Conservation (phyloP, 1,140 invertebrate genomes). For the Mactra quadrangularis region DNA sequence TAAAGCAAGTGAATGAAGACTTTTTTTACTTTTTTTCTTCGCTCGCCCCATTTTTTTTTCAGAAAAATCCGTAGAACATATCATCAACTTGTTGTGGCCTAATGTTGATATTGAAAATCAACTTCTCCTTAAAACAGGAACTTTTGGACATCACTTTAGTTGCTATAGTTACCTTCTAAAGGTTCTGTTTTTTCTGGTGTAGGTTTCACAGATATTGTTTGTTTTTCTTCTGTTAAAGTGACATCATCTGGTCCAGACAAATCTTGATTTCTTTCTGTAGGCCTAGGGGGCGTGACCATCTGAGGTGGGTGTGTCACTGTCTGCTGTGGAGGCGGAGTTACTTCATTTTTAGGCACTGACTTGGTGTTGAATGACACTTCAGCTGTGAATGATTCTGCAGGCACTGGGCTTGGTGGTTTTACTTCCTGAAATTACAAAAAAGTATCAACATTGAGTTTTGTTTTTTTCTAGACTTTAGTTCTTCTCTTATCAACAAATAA, state of each 20-base stretch:
- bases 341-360: neutral
- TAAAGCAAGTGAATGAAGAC: too few relatives aligned
- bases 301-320: constrained; percentile 3
- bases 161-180: neutral
- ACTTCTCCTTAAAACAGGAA: too few relatives aligned
- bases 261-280: constrained; percentile 1
- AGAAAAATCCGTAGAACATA: too few relatives aligned
- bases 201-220: constrained; percentile 26
- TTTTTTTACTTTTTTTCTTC: too few relatives aligned
- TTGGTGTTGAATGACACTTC: neutral
- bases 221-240: constrained; percentile 40
- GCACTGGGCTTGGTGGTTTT: constrained; percentile 35
- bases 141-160: too few relatives aligned
- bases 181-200: neutral
- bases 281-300: constrained; percentile 4
- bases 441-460: too few relatives aligned
- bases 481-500: constrained; percentile 25
- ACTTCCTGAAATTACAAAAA: too few relatives aligned
- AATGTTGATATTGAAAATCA: too few relatives aligned
- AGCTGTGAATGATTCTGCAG: constrained; percentile 13
- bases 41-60: too few relatives aligned
- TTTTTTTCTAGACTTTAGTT: too few relatives aligned
- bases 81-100: too few relatives aligned
- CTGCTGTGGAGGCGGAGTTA: constrained; percentile 14
- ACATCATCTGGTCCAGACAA: constrained; percentile 30